Percentiles rank a stretch among this genome's conserved stretches.
Evolutionary conservation across 30 jellyfish, hydroid and myxozoan genomes (phyloP).

Genomic region (Haliclystus octoradiatus): DNA sequence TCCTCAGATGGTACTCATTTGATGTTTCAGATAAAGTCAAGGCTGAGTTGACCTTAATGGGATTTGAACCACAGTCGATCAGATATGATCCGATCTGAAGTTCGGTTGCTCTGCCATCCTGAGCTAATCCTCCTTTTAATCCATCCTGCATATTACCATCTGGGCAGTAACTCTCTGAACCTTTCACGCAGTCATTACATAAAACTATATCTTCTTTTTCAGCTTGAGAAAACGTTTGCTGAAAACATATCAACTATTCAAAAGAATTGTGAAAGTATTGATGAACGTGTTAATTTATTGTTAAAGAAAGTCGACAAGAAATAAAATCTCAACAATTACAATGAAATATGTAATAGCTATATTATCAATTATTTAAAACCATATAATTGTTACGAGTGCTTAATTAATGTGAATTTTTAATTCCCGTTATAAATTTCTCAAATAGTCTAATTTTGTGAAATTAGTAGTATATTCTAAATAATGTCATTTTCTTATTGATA

Average conservation of each 20-base stretch:
- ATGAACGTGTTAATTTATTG: constrained; percentile 42
- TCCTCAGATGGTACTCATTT: no score
- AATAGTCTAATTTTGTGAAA: not conserved
- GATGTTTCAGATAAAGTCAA: no score
- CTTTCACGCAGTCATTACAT: not conserved
- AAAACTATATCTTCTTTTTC: not conserved
- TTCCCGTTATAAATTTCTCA: not conserved
- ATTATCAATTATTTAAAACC: no score
- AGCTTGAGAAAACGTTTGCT: constrained; percentile 61
- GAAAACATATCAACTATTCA: constrained; percentile 49
- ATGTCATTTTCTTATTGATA: no score
- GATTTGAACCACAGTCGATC: no score
- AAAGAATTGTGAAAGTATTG: constrained; percentile 60
- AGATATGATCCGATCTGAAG: no score
- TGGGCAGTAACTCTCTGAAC: no score
- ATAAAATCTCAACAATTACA: constrained; percentile 2
- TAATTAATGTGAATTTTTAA: not conserved
- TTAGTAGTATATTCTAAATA: not conserved
- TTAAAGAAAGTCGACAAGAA: constrained; percentile 65
- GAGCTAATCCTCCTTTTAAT: no score
- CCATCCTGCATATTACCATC: no score
- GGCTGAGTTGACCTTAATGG: no score
- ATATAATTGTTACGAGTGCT: no score
- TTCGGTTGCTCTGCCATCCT: no score
- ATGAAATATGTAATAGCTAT: not conserved